Evolutionary conservation across 2,888 invertebrate genomes (phyloP), one percentile per base, ranked within the genome.

Genomic region (Chrysolina americana): DNA sequence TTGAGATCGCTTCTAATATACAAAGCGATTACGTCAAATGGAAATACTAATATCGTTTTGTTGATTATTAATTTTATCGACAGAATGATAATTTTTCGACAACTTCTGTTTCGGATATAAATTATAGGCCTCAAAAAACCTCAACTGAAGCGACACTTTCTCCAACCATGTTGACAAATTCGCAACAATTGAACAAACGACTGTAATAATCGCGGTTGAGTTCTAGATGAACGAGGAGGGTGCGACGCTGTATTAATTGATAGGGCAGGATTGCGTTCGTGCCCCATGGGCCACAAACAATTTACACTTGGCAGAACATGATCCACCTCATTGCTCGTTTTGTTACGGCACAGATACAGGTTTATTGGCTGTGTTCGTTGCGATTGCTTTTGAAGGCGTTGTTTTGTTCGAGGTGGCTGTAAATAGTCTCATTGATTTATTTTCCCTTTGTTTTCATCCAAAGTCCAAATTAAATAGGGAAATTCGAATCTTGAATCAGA

Each of bases 221-320:
- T 70, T 62, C 64, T 69, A 73, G 74, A 71, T 72, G 77, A 79
- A 56, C 21, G 75, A 71, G 65, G 75, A 75, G 77, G 82, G 81
- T 78, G 76, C 77, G 73, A 72, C 83, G 83, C 82, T 81, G 83
- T 81, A 82, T 84, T 88, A 87, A 88, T 87, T 88, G 88, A 86
- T 85, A 85, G 87, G 87, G 87, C 85, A 81, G 87, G 87, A 87
- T 87, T 87, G 85, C 81, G 81, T 82, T 81, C 68, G 68, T 74
- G 68, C 85, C 85, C 85, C 80, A 80, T 83, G 88, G 89, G 89
- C 89, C 90, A 89, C 74, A 77, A 79, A 91, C 91, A 91, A 91
- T 91, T 92, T 91, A 91, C 90, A 90, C 89, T 86, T 90, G 89
- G 89, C 90, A 91, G 86, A 87, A 88, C 91, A 91, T 90, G 91